Percentiles rank a stretch among this genome's conserved stretches.
These are phyloP conservation scores for Drosophila villosipedis DNA, from an alignment of 2,888 invertebrate genomes.

Conservation along the genomic window DNA sequence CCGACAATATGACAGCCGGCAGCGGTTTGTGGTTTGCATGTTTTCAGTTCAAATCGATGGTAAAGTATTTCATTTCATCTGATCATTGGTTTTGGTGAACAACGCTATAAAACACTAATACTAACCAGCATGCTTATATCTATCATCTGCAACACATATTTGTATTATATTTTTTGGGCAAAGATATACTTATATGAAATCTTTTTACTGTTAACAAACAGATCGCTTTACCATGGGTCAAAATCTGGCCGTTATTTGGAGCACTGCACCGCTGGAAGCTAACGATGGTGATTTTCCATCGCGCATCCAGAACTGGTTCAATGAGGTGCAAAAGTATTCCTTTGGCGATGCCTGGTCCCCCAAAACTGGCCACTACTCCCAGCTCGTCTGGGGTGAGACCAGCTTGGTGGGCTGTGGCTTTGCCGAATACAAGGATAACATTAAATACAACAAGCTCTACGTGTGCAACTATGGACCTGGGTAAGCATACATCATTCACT, in stretches of 20 bases:
- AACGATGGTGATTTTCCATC: constrained; percentile 90
- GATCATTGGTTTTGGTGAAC: constrained; percentile 2
- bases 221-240: constrained; percentile 94
- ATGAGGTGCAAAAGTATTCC: constrained; percentile 90
- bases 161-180: background rate
- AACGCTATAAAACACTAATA: constrained; percentile 69
- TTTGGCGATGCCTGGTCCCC: constrained; percentile 89
- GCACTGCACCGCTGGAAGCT: constrained; percentile 87
- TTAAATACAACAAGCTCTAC: constrained; percentile 92
- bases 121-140: constrained; percentile 55
- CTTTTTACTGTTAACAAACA: constrained; percentile 3
- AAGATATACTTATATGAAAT: background rate
- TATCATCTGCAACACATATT: background rate
- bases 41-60: constrained; percentile 21
- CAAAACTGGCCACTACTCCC: constrained; percentile 93
- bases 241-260: constrained; percentile 93
- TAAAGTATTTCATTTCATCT: constrained; percentile 40
- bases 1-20: constrained; percentile 45
- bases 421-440: constrained; percentile 91
- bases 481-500: constrained; percentile 82
- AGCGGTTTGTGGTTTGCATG: constrained; percentile 52
- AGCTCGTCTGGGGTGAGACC: constrained; percentile 96
- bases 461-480: constrained; percentile 95
- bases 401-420: constrained; percentile 94
- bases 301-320: constrained; percentile 92